A percentile compares a stretch with the other conserved stretches of the same genome.
Conservation (phyloP, 2,113 vertebrate genomes). For the Hydrochoerus hydrochaeris region DNA sequence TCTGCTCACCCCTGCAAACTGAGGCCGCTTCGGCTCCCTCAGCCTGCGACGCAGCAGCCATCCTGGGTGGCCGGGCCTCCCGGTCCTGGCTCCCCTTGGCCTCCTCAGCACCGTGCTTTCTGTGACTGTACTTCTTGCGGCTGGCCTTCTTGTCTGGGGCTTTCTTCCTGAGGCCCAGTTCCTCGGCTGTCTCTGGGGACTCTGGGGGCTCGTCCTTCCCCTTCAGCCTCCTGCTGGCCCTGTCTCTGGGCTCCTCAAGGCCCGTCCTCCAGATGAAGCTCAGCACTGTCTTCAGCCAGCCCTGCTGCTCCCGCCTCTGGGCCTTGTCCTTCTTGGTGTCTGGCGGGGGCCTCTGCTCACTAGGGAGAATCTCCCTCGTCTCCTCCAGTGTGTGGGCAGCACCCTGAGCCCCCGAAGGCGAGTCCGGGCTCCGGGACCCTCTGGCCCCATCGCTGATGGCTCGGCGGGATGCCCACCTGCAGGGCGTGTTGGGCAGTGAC, state of each 20-base stretch:
- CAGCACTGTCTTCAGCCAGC: conserved; percentile 86
- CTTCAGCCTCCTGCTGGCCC: conserved; percentile 79
- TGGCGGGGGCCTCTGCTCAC: conserved; percentile 41
- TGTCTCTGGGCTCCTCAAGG: conserved; percentile 87
- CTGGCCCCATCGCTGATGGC: conserved; percentile 85
- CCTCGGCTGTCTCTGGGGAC: neutral
- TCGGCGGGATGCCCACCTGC: conserved; percentile 67
- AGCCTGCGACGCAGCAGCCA: accelerated
- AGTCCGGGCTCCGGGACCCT: neutral
- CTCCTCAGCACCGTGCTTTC: neutral
- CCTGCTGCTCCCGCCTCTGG: conserved; percentile 79
- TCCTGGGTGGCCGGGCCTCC: neutral
- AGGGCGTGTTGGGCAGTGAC: conserved; percentile 83
- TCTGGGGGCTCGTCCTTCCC: conserved; percentile 78
- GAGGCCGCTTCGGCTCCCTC: neutral
- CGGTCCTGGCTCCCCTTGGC: neutral
- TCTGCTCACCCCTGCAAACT: conserved; percentile 51
- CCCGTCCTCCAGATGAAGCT: conserved; percentile 85
- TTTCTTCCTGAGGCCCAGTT: conserved; percentile 70
- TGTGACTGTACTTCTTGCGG: neutral
- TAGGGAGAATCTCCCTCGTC: neutral
- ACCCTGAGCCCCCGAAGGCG: neutral
- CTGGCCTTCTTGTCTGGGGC: conserved; percentile 81
- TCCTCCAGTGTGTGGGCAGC: neutral
- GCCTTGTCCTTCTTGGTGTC: conserved; percentile 81